Conservation (phyloP, 1,140 invertebrate genomes). For the Drosophila busckii region DNA sequence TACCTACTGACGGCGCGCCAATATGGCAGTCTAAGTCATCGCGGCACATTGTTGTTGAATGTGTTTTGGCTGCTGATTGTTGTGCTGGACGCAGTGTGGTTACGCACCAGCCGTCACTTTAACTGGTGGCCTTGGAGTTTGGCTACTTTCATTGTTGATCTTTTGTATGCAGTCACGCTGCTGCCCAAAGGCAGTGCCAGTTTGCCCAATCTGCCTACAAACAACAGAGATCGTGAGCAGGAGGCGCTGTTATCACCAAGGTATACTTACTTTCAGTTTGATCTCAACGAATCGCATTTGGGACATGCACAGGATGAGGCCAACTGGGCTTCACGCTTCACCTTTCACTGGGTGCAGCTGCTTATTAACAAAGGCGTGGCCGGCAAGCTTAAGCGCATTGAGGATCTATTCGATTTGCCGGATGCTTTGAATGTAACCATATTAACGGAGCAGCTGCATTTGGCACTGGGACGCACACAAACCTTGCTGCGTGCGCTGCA, state of each 20-base stretch:
- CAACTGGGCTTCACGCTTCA: slow-evolving; percentile 85
- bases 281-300: slow-evolving; percentile 82
- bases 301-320: slow-evolving; percentile 89
- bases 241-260: slow-evolving; percentile 81
- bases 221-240: slow-evolving; percentile 80
- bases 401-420: slow-evolving; percentile 94
- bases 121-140: slow-evolving; percentile 79
- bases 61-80: slow-evolving; percentile 84
- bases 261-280: slow-evolving; percentile 76
- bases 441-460: slow-evolving; percentile 58
- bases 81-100: slow-evolving; percentile 82
- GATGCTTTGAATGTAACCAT: slow-evolving; percentile 60
- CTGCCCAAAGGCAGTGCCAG: slow-evolving; percentile 80
- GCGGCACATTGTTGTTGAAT: slow-evolving; percentile 85
- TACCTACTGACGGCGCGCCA: slow-evolving; percentile 85
- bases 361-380: slow-evolving; percentile 90
- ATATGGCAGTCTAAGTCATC: slow-evolving; percentile 82
- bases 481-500: slow-evolving; percentile 88
- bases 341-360: slow-evolving; percentile 93
- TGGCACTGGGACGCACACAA: slow-evolving; percentile 48
- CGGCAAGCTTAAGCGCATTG: slow-evolving; percentile 85
- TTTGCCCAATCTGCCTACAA: neutral
- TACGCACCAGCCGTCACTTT: slow-evolving; percentile 80
- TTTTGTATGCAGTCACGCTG: slow-evolving; percentile 83
- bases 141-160: slow-evolving; percentile 80